Evolutionary conservation across 2,113 vertebrate genomes (phyloP).

Genomic region (Rhineura floridana): DNA sequence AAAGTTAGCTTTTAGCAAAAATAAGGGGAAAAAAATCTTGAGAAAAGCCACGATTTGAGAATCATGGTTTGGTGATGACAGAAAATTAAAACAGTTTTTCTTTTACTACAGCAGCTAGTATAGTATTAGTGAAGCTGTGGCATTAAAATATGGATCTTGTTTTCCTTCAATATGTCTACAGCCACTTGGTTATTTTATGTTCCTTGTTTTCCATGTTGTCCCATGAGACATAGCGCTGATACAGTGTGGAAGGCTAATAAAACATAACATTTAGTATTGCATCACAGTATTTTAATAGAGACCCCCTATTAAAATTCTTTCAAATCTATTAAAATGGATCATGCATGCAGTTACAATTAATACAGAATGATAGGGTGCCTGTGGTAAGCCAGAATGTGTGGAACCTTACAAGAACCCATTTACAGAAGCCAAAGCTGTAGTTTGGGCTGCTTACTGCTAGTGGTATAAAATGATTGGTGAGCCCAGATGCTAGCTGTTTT

Average conservation of each 20-base stretch:
- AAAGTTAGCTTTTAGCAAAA: neutral
- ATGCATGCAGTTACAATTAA: conserved; percentile 20
- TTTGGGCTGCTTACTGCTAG: conserved; percentile 7
- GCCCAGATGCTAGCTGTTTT: neutral
- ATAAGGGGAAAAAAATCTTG: neutral
- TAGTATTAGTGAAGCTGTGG: neutral
- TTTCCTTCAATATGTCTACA: conserved; percentile 34
- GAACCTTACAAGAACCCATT: conserved; percentile 37
- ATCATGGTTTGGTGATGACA: neutral
- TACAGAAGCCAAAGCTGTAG: conserved; percentile 32
- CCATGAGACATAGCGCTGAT: conserved; percentile 56
- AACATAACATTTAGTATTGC: conserved; percentile 40
- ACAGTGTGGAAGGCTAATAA: conserved; percentile 41
- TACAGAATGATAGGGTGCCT: conserved; percentile 3
- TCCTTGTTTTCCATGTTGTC: conserved; percentile 35
- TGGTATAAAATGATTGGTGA: conserved; percentile 20
- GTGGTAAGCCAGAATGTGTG: neutral
- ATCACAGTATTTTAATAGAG: conserved; percentile 44
- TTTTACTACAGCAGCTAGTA: neutral
- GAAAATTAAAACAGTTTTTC: neutral
- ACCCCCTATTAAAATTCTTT: conserved; percentile 50
- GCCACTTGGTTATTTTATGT: conserved; percentile 33
- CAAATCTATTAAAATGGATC: conserved; percentile 42
- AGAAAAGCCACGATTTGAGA: neutral
- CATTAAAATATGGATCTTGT: conserved; percentile 6